Evolutionary conservation across 2,888 invertebrate species (phyloP).

Genomic region (Didymodactylos carnosus): DNA sequence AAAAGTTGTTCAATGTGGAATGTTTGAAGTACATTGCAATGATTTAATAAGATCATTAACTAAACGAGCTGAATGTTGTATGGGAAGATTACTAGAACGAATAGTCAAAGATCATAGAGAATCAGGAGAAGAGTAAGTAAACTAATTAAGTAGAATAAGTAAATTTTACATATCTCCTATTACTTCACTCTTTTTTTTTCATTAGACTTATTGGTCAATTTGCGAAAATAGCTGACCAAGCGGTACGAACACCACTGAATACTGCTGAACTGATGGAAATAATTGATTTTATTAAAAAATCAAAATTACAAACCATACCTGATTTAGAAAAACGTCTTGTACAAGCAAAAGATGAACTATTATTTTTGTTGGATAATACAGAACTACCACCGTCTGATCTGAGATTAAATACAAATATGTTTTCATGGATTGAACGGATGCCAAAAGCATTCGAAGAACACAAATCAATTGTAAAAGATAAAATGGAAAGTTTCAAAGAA

Average conservation of each 20-base stretch:
- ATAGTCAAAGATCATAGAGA: constrained; percentile 62
- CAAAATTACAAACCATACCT: constrained; percentile 48
- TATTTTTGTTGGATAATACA: constrained; percentile 63
- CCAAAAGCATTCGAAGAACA: constrained; percentile 62
- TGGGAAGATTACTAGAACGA: constrained; percentile 48
- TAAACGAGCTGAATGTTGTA: constrained; percentile 47
- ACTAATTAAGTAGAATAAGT: too few relatives aligned
- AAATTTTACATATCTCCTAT: too few relatives aligned
- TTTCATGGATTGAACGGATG: constrained; percentile 66
- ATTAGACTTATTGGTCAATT: constrained; percentile 67
- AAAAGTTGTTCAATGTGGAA: constrained; percentile 51
- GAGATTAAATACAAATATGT: constrained; percentile 65
- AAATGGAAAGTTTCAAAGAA: constrained; percentile 66
- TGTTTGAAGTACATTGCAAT: constrained; percentile 63
- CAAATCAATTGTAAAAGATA: constrained; percentile 54
- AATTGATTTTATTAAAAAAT: constrained; percentile 53
- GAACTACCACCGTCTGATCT: constrained; percentile 60
- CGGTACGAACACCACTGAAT: constrained; percentile 56
- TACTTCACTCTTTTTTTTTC: too few relatives aligned
- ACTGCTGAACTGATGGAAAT: constrained; percentile 67
- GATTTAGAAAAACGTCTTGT: constrained; percentile 56
- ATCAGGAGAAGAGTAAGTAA: constrained; percentile 50
- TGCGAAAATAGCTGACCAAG: constrained; percentile 53
- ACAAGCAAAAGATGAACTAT: constrained; percentile 39
- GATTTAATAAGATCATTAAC: constrained; percentile 54